Base-by-base conservation (phyloP, 23 tunicate species). In the Trididemnum nubilum region DNA sequence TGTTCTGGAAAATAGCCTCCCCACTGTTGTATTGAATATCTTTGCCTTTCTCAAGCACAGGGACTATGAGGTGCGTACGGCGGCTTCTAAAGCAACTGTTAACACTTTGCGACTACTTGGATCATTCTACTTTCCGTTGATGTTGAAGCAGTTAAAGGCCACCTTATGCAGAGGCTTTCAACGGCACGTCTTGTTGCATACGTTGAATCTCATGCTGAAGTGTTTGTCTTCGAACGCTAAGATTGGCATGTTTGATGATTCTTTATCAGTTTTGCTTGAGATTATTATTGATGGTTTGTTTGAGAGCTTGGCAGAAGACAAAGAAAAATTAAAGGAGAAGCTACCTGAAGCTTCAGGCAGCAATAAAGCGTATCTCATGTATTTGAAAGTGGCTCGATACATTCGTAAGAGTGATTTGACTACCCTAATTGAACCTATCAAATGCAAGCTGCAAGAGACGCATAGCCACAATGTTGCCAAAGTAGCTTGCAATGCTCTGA, bases 341-440 rank as follows among this genome's bases (percentile, higher is more conserved):
- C 82, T 86, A 29, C 99, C 99, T 25, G 99, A 95, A 63, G 96
- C 96, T n/a, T 33, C 76, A 30, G 99, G 99, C n/a, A 60, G 84
- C 1, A 90, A 83, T 69, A 85, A 84, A 60, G 85, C 94, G 9
- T 89, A 77, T 70, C 29, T 63, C 19, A 35, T 75, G 24, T 88
- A 79, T 71, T 63, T 60, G 51, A 52, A 72, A 5, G 59, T 89
- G 26, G 92, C 92, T 0, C 73, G 33, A 28, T 79, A 83, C 63
- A 37, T 86, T 0, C 31, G 80, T 23, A 79, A 54, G 27, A 44
- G 73, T 18, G 51, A 74, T 28, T 7, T 95, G n/a, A 40, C 76
- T 12, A 39, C 71, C 18, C 72, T 90, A 30, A 78, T 95, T 23
- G 60, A 88, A 18, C 99, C 99, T 0, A 28, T 95, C 4, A 83